phyloP scores from a whole-genome alignment of 2,888 invertebrate species.

The Tinea trinotella region DNA sequence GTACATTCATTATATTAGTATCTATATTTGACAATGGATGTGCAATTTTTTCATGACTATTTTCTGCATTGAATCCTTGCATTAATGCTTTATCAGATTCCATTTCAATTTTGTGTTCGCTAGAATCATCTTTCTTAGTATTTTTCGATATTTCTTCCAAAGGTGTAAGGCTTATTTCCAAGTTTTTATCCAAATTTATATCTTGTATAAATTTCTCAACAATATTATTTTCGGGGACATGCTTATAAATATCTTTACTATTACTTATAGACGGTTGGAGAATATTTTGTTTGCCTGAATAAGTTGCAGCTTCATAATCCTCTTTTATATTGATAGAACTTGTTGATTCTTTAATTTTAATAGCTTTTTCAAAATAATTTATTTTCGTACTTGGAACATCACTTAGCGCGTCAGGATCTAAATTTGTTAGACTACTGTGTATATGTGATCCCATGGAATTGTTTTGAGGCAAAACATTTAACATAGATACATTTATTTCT shows the following conservation, averaged over 20 bases:
- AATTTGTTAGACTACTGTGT: not conserved
- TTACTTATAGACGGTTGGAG: too few relatives aligned
- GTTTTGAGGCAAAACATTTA: conserved; percentile 1
- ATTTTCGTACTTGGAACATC: not conserved
- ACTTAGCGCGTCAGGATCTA: not conserved
- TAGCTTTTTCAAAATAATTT: not conserved
- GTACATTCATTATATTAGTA: not conserved
- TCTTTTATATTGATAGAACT: not conserved
- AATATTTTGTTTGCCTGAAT: too few relatives aligned
- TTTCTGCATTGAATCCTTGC: too few relatives aligned
- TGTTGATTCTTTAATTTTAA: conserved; percentile 2
- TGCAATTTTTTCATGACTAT: too few relatives aligned
- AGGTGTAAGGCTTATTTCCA: too few relatives aligned
- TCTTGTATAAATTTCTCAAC: too few relatives aligned
- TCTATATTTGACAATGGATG: not conserved
- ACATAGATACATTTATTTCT: not conserved
- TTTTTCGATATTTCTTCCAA: not conserved
- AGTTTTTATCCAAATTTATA: too few relatives aligned
- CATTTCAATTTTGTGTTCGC: too few relatives aligned
- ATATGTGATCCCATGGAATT: not conserved
- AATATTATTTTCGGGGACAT: too few relatives aligned
- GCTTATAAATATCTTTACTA: too few relatives aligned
- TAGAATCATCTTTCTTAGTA: too few relatives aligned
- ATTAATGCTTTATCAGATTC: too few relatives aligned
- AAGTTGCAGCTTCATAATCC: not conserved